Conservation (phyloP, 2,113 vertebrate species). For the Sinocyclocheilus anshuiensis region DNA sequence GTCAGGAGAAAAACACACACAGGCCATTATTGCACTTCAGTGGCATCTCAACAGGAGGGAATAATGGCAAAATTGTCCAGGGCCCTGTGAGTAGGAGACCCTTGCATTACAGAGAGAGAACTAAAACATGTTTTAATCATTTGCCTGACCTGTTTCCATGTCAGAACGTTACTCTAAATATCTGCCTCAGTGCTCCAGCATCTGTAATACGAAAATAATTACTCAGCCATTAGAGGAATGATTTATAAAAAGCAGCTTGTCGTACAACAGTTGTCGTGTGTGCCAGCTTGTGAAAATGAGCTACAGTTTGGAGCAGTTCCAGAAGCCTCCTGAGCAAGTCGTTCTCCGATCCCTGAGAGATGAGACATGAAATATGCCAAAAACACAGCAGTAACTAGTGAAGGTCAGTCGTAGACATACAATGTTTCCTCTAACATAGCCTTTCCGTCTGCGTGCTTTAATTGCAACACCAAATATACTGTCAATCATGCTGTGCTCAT, state of each 20-base stretch:
- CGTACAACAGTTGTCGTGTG: background rate
- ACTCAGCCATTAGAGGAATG: background rate
- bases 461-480: conserved; percentile 5
- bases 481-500: conserved; percentile 7
- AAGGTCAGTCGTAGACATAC: background rate
- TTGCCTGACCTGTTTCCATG: background rate
- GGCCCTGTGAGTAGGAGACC: background rate
- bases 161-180: background rate
- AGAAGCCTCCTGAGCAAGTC: background rate
- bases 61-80: no score
- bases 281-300: background rate
- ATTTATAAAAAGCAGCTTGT: conserved; percentile 17
- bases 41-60: no score
- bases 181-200: background rate
- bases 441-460: background rate
- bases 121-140: background rate
- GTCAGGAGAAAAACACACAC: background rate
- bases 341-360: background rate
- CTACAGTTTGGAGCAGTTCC: background rate
- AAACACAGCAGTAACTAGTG: background rate
- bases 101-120: background rate
- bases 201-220: background rate
- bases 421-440: no score
- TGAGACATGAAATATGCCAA: background rate
- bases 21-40: background rate